Evolutionary conservation across 2,888 invertebrate species (phyloP).

Genomic region (Zhuqinia jingwanae): DNA sequence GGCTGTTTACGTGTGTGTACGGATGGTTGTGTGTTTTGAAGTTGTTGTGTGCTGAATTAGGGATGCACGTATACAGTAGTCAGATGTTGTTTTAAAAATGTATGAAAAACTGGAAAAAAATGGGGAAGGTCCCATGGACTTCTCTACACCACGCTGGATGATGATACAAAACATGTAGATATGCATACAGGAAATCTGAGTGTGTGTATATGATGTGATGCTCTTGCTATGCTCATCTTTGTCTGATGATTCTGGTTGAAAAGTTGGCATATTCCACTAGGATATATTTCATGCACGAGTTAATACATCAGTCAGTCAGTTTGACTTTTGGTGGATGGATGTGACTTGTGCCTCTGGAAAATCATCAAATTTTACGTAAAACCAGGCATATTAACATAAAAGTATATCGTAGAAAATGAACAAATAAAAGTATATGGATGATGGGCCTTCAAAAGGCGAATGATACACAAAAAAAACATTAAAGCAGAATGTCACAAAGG

Average conservation of each 20-base stretch:
- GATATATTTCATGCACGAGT: constrained; percentile 69
- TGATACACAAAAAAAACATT: neutral
- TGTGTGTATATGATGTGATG: constrained; percentile 6
- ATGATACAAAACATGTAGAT: constrained; percentile 40
- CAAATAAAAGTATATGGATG: neutral
- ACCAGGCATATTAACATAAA: neutral
- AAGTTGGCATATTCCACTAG: constrained; percentile 60
- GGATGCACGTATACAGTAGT: constrained; percentile 56
- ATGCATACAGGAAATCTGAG: constrained; percentile 11
- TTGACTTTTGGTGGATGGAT: constrained; percentile 54
- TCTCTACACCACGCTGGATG: constrained; percentile 8
- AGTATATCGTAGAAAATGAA: neutral
- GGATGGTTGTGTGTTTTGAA: constrained; percentile 60
- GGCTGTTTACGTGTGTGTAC: constrained; percentile 67
- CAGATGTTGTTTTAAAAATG: neutral
- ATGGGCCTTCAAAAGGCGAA: neutral
- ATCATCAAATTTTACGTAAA: constrained; percentile 30
- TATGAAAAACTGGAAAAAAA: constrained; percentile 28
- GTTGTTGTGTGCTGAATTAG: constrained; percentile 57
- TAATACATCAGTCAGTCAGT: constrained; percentile 66
- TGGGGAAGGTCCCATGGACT: constrained; percentile 28
- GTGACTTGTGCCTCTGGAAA: constrained; percentile 57
- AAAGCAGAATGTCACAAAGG: constrained; percentile 45
- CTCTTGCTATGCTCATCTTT: constrained; percentile 39
- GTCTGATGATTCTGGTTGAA: constrained; percentile 57